Percentiles rank a stretch among this genome's conserved stretches.
Conservation (phyloP, 2,888 invertebrate species). For the Andrena flavipes region DNA sequence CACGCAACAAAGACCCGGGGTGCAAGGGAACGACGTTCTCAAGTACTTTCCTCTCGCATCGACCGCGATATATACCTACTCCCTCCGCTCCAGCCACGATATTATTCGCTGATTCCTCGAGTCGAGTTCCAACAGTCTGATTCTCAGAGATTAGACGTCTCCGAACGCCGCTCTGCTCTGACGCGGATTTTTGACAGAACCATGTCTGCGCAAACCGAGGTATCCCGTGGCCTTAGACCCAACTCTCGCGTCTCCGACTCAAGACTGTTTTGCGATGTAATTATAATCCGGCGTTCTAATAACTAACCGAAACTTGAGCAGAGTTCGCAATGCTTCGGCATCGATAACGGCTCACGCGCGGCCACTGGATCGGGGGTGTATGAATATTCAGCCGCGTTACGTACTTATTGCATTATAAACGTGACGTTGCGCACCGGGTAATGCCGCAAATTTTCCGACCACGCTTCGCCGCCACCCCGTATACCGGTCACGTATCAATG, state of each 20-base stretch:
- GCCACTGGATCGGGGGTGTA: not conserved
- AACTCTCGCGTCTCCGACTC: not conserved
- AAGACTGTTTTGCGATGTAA: constrained; percentile 45
- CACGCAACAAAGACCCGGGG: constrained; percentile 46
- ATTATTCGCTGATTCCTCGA: constrained; percentile 18
- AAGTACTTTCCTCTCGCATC: constrained; percentile 47
- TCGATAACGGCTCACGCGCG: constrained; percentile 23
- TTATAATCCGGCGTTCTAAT: constrained; percentile 45
- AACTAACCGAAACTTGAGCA: constrained; percentile 39
- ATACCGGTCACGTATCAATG: not conserved
- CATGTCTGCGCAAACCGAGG: not conserved
- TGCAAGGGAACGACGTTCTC: constrained; percentile 25
- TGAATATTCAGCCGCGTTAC: constrained; percentile 43
- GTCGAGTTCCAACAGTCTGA: constrained; percentile 9
- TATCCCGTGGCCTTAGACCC: not conserved
- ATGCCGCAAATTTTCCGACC: not conserved
- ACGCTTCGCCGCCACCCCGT: not conserved
- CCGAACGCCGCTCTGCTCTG: not conserved
- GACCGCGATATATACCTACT: constrained; percentile 33
- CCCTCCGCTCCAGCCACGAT: not conserved
- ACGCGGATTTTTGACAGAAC: not conserved
- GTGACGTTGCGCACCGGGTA: not conserved
- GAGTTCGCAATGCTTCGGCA: constrained; percentile 41
- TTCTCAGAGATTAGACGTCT: not conserved
- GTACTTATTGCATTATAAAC: constrained; percentile 17